Percentiles rank a stretch among this genome's conserved stretches.
Evolutionary conservation across 64 coral and sea anemone genomes (phyloP).

Genomic region (Orbicella faveolata): DNA sequence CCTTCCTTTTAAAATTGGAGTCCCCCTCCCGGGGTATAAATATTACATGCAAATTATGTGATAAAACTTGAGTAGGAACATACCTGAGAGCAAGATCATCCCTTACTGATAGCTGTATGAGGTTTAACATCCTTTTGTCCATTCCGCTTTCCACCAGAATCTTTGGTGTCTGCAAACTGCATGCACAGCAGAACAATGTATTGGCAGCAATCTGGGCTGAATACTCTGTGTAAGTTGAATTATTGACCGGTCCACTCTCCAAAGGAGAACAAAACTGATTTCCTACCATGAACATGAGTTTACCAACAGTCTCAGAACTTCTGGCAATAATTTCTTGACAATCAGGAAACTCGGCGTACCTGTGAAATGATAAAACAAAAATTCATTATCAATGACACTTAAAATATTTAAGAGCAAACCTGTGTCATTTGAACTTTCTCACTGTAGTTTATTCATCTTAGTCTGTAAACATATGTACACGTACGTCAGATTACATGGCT

Average conservation of each 20-base stretch:
- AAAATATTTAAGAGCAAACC: no score
- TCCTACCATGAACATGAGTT: constrained; percentile 78
- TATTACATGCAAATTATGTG: no score
- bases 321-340: constrained; percentile 66
- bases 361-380: constrained; percentile 4
- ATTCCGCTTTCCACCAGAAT: constrained; percentile 67
- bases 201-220: constrained; percentile 86
- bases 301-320: constrained; percentile 51
- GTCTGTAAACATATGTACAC: no score
- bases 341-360: constrained; percentile 84
- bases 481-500: no score
- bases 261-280: constrained; percentile 39
- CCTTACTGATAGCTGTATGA: constrained; percentile 44
- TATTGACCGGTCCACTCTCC: not conserved
- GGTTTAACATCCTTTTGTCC: constrained; percentile 69
- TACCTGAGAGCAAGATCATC: constrained; percentile 81
- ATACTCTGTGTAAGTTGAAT: constrained; percentile 48
- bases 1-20: no score
- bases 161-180: constrained; percentile 56
- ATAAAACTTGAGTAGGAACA: no score
- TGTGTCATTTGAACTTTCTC: no score
- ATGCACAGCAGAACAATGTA: constrained; percentile 87
- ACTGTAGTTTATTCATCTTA: no score
- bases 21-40: no score
- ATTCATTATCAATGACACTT: not conserved